phyloP scores from a whole-genome alignment of 2,797 vertebrate genomes.

The Pseudotriccus pelzelni region DNA sequence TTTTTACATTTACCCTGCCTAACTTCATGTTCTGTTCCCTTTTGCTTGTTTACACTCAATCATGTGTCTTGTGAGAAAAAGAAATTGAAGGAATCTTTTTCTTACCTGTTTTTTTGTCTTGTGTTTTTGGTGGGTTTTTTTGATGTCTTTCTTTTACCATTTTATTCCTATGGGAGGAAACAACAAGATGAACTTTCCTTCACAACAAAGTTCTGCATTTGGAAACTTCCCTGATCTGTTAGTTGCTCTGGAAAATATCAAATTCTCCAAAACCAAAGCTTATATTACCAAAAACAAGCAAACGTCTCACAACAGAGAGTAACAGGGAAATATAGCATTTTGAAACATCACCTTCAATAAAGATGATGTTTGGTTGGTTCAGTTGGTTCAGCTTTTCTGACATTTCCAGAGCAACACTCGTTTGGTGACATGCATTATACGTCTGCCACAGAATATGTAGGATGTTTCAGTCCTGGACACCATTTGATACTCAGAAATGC shows the following conservation, averaged over 20 bases:
- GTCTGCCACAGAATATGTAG: not conserved
- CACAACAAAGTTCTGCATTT: not conserved
- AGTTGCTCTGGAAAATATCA: not conserved
- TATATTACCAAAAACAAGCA: not conserved
- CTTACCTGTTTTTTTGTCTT: not conserved
- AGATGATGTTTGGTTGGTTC: not conserved
- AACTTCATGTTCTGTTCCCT: not conserved
- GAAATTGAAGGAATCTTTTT: not conserved
- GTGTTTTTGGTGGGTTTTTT: rapidly evolving
- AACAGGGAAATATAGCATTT: not conserved
- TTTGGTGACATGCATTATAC: not conserved
- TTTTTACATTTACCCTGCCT: not conserved
- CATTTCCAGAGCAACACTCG: not conserved
- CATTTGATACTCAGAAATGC: not conserved
- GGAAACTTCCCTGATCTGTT: not conserved
- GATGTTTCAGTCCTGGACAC: not conserved
- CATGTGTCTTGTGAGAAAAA: not conserved
- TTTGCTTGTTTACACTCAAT: not conserved
- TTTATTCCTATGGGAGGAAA: not conserved
- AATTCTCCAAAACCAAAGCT: not conserved
- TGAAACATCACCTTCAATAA: not conserved
- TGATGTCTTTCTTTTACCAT: not conserved
- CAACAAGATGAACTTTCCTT: not conserved
- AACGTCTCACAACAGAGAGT: not conserved
- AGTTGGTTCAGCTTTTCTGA: not conserved